These are phyloP conservation scores for Fratercula arctica DNA, from an alignment of 2,797 vertebrate species.

Conservation along the genomic window DNA sequence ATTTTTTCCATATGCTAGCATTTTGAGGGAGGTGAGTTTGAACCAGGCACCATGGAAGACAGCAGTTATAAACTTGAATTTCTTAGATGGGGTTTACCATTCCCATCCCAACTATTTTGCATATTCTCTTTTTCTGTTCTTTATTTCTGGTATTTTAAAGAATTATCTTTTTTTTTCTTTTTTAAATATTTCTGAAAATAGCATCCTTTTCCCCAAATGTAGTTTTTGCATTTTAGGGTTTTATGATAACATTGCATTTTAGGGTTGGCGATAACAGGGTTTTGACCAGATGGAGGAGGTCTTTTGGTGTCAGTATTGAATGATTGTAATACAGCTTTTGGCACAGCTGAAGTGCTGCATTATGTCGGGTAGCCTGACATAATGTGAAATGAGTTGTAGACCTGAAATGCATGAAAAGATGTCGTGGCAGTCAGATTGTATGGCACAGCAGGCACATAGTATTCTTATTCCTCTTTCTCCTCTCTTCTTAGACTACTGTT, in stretches of 20 bases:
- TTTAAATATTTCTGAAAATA: neutral
- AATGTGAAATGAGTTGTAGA: neutral
- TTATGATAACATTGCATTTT: neutral
- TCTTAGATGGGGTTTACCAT: neutral
- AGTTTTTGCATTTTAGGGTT: neutral
- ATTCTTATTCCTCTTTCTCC: neutral
- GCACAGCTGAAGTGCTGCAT: neutral
- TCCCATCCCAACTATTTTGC: neutral
- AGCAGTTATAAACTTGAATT: neutral
- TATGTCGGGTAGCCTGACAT: neutral
- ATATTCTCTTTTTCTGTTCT: neutral
- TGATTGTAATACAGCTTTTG: neutral
- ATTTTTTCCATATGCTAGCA: neutral
- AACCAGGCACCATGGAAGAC: neutral
- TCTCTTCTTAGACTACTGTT: neutral
- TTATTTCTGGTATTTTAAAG: neutral
- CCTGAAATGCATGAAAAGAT: neutral
- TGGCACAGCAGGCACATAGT: neutral
- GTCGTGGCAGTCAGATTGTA: rapidly evolving
- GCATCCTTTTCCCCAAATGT: neutral
- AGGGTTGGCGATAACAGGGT: neutral
- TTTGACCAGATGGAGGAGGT: neutral
- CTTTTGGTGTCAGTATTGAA: neutral
- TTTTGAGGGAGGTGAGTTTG: neutral
- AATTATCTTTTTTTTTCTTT: neutral